Evolutionary conservation across 1,140 invertebrate genomes (phyloP).

Genomic region (Penaeus vannamei): DNA sequence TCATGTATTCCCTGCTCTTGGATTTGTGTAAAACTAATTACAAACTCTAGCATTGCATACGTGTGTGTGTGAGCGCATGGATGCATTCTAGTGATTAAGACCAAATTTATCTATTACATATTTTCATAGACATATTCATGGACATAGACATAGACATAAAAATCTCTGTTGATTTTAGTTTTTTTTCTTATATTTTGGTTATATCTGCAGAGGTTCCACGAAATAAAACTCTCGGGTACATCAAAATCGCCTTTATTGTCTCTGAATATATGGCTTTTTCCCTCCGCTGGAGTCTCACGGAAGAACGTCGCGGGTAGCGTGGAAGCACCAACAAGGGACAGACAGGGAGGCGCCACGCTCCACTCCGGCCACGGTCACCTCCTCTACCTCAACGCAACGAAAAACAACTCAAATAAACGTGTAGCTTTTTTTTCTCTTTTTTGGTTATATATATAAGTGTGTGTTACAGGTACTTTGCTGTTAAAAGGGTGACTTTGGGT

Average conservation of each 20-base stretch:
- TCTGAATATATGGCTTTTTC: slow-evolving; percentile 50
- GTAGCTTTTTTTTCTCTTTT: not conserved
- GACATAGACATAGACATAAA: no score
- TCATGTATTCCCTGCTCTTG: no score
- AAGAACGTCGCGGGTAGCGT: slow-evolving; percentile 42
- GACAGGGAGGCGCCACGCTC: not conserved
- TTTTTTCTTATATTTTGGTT: not conserved
- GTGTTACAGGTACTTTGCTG: no score
- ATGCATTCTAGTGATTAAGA: no score
- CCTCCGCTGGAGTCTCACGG: slow-evolving; percentile 47
- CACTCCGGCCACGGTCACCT: slow-evolving; percentile 14
- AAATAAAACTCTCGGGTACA: slow-evolving; percentile 36
- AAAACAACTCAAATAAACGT: not conserved
- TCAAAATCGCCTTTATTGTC: slow-evolving; percentile 59
- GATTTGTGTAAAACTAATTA: no score
- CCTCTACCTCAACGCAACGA: not conserved
- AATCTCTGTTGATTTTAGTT: no score
- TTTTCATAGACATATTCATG: no score
- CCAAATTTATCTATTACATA: no score
- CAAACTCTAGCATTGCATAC: no score
- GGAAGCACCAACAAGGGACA: slow-evolving; percentile 54
- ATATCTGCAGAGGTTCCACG: not conserved
- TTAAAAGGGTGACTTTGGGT: slow-evolving; percentile 14
- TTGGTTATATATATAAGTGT: no score
- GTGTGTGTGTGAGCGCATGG: no score